Base-by-base conservation (phyloP, 2,113 vertebrate genomes). In the Arenaria interpres region DNA sequence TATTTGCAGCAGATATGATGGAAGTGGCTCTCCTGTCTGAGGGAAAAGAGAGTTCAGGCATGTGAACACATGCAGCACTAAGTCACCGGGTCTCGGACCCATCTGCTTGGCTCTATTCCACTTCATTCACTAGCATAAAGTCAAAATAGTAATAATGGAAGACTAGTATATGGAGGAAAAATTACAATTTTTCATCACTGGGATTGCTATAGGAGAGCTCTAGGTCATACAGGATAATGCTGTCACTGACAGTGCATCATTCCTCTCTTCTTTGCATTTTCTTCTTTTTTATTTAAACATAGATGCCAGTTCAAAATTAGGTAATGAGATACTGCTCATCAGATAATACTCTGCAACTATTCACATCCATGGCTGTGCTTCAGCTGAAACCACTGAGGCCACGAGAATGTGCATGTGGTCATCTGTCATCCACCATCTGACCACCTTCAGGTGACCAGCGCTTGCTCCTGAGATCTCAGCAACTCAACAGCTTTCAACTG, bases 381-480 rank as follows among this genome's bases (percentile, higher is more conserved):
- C 54, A 64, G 59, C 30, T 14, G 1, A 1, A 41, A 48, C 5
- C 0, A 4, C 30, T 1, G 2, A 81, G 35, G 41, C 1, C 0
- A 19, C 1, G 2, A 43, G 6, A 35, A 12, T 33, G 69, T 1
- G 0, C 0, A 1, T 2, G 1, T 8, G 16, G 12, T 77, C 54
- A 48, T 60, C 68, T 69, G 30, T 23, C 30, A 60, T 28, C 6
- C 23, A 24, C 48, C 48, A 50, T 50, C 12, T 13, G 23, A 25
- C 48, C 48, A 50, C 48, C 53, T 46, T 80, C 35, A 51, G 33
- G 59, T 84, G 48, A 87, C 45, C 33, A 56, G 20, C 2, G 5
- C 27, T 56, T 51, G 6, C 24, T 48, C 20, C 12, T 25, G 39
- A 28, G 17, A 77, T 50, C 64, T 84, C 63, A 64, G 45, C 22